Base-by-base conservation (phyloP, 2,797 vertebrate genomes). In the Emys orbicularis region DNA sequence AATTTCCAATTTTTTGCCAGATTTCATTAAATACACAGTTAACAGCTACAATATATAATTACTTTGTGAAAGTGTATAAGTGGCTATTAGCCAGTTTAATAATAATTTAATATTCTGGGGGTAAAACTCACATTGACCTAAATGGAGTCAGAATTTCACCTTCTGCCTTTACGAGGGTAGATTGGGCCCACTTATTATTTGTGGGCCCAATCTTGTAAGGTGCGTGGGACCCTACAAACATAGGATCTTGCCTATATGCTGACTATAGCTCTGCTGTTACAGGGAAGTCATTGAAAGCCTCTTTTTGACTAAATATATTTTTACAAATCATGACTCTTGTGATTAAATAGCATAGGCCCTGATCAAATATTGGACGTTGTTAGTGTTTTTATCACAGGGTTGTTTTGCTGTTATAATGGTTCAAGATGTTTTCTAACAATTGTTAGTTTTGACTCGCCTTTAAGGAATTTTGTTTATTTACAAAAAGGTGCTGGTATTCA, bases 381-480 rank as follows among this genome's bases (percentile, higher is more conserved):
- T 12, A 0, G n/a, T 90, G 49, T 50, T 90, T 84, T 49, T 77
- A 47, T 77, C 8, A 49, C 44, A 76, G 65, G n/a, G 65, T 37
- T 37, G 65, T 37, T 68, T 68, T 68, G n/a, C 19, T 68, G 65
- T 68, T 37, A 72, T 72, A 72, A 37, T 90, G 31, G 79, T 79
- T 27, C 0, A 85, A n/a, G 50, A 44, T 56, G 37, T 85, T 92
- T 92, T 90, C 21, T 89, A 57, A 4, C 19, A 47, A 49, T 49
- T 90, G 52, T 93, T 29, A 57, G 25, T 65, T 94, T 88, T 90
- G 41, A 77, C 47, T 77, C 10, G 68, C 18, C 91, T 41, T 59
- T 84, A 37, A 89, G 57, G 52, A 94, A 81, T 84, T 91, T 86
- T 59, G 34, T 92, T 84, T 80, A 34, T 93, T 83, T 94, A 82